phyloP scores from a whole-genome alignment of 2,888 invertebrate genomes.

The Leucophenga maculata region DNA sequence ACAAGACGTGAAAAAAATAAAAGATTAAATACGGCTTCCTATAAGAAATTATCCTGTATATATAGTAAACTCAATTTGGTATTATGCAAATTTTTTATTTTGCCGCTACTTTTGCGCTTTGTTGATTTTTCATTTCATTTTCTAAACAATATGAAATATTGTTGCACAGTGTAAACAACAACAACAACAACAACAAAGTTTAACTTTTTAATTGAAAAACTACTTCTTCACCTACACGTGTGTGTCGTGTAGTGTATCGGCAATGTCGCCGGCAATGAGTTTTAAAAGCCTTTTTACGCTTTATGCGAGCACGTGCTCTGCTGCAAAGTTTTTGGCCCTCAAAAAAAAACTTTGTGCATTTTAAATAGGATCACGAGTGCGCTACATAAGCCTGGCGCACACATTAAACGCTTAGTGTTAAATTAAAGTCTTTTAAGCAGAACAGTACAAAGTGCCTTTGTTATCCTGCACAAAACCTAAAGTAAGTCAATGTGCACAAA shows the following conservation, averaged over 20 bases:
- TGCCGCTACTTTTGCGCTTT: slow-evolving; percentile 18
- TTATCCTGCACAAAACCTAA: too few relatives aligned
- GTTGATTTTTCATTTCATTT: slow-evolving; percentile 53
- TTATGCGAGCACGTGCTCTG: slow-evolving; percentile 36
- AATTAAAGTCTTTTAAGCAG: too few relatives aligned
- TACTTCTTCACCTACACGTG: slow-evolving; percentile 40
- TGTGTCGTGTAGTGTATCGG: slow-evolving; percentile 6
- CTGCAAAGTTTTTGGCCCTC: slow-evolving; percentile 26
- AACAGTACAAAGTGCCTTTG: too few relatives aligned
- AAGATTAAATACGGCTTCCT: background rate
- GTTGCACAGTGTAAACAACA: slow-evolving; percentile 19
- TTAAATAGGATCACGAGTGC: too few relatives aligned
- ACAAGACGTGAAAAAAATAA: background rate
- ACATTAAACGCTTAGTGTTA: background rate
- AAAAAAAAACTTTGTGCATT: too few relatives aligned
- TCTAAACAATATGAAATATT: slow-evolving; percentile 41
- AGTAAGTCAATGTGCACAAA: too few relatives aligned
- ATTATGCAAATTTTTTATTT: slow-evolving; percentile 49
- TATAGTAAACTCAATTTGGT: slow-evolving; percentile 31
- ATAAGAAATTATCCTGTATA: slow-evolving; percentile 1
- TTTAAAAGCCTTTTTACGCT: slow-evolving; percentile 41
- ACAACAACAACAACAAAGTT: slow-evolving; percentile 40
- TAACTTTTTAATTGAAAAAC: slow-evolving; percentile 53
- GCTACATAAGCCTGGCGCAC: too few relatives aligned
- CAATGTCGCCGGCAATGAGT: background rate